These are phyloP conservation scores for Oceanodroma leucorhoa DNA, from an alignment of 2,797 vertebrate genomes.

Conservation along the genomic window DNA sequence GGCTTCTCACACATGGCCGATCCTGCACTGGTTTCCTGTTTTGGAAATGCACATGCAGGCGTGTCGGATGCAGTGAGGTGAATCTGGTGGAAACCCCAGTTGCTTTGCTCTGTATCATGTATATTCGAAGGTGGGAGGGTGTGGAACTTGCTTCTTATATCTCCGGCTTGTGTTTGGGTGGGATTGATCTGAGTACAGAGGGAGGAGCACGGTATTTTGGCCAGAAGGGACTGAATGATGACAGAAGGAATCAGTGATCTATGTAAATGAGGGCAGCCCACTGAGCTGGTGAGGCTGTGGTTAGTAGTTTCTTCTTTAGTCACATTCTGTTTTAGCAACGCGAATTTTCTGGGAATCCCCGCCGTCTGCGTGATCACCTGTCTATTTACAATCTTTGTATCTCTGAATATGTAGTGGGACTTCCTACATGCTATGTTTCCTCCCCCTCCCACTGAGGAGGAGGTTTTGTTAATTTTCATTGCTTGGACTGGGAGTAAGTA, in stretches of 20 bases:
- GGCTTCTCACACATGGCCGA: background rate
- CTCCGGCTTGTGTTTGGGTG: background rate
- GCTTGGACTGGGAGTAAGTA: background rate
- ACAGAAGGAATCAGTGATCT: background rate
- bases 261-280: background rate
- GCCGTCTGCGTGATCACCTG: accelerated
- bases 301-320: background rate
- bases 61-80: background rate
- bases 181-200: background rate
- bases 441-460: background rate
- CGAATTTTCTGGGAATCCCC: background rate
- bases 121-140: background rate
- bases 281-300: background rate
- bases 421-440: background rate
- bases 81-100: background rate
- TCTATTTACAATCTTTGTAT: background rate
- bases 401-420: background rate
- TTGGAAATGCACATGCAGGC: background rate
- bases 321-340: background rate
- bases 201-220: background rate
- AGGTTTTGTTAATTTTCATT: background rate
- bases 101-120: background rate
- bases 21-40: background rate
- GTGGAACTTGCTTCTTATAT: background rate
- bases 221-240: background rate